Base-by-base conservation (phyloP, 1,140 invertebrate genomes). In the Gryllus bimaculatus region DNA sequence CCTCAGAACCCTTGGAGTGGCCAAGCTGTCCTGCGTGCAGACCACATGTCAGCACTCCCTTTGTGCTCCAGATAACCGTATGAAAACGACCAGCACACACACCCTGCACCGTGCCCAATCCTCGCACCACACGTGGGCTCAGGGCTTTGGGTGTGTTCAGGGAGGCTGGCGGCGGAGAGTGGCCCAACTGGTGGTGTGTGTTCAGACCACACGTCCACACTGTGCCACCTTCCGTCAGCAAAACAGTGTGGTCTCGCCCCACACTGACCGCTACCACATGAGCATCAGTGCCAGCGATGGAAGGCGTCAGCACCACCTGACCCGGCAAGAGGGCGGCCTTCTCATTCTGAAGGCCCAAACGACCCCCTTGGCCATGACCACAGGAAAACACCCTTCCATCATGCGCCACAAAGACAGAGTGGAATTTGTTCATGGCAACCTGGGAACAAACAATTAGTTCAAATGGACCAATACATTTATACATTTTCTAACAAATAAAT, bases 21-120 rank as follows among this genome's bases (percentile, higher is more conserved):
- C 93, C 93, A 66, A 95, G 83, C 84, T 94, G 93, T 66, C 93
- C 93, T 78, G 89, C 87, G 86, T 95, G 93, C 0, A 91, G 85
- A 15, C 93, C 93, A 89, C 91, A 94, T 0, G 90, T 89, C 82
- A 86, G 93, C 0, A 93, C 83, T 77, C 86, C 86, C 49, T 86
- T 85, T 5, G 83, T 81, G 73, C 89, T 90, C 88, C 90, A 93
- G 0, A 93, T 88, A 0, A 92, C 90, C 10, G 92, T 90, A 85
- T 95, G 93, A 82, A 89, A 91, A 8, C 87, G 85, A 0, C 88
- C 90, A 13, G 91, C 89, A 81, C 87, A 88, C 39, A 93, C 84
- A 1, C 91, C 91, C 21, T 48, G 48, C 15, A 79, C 39, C 26
- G 48, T 82, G 83, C 7, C 82, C 47, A 83, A 81, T 18, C 83